Evolutionary conservation across 2,113 vertebrate genomes (phyloP), one percentile per base, ranked within the genome.

Genomic region (Grallaria varia): DNA sequence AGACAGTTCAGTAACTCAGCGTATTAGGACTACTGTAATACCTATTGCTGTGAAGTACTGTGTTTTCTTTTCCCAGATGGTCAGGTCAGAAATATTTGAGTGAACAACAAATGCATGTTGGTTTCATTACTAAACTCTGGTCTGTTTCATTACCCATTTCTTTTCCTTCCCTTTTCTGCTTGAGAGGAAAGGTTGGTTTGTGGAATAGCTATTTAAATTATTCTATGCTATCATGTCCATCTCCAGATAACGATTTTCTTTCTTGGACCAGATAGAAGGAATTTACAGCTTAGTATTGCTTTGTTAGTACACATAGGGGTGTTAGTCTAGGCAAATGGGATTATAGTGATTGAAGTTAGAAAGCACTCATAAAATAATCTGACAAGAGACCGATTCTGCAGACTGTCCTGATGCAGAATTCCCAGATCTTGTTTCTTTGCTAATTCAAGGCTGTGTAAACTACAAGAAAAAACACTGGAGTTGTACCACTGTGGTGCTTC

Each of bases 1-100:
- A 92, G 97, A 87, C 80, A 96, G 73, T 96, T 96, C 72, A 87
- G 62, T 97, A 96, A 91, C 68, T 95, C 89, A 95, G 91, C 74
- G 58, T 81, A 91, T 90, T 96, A 95, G 84, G 72, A 74, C 84
- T 96, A 60, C 71, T 6, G 15, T 96, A 95, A 84, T 96, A 84
- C 84, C 93, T 95, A 76, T 74, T 84, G 79, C 90, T 84, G 56
- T 93, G 40, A 95, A 91, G 87, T 89, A 63, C 55, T 62, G 49
- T 14, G 4, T 95, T 97, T 94, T 66, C 31, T 91, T 76, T 68
- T 88, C 64, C 55, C 76, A 81, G 33, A 93, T 95, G 88, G 71
- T 94, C 83, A 93, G 92, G 52, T 91, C 88, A 97, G 84, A 97
- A 96, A 66, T 84, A 67, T 49, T 69, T 66, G 78, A 85, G 17